A percentile compares a stretch with the other conserved stretches of the same genome.
phyloP scores from a whole-genome alignment of 2,797 vertebrate genomes.

The Yasuhikotakia modesta region DNA sequence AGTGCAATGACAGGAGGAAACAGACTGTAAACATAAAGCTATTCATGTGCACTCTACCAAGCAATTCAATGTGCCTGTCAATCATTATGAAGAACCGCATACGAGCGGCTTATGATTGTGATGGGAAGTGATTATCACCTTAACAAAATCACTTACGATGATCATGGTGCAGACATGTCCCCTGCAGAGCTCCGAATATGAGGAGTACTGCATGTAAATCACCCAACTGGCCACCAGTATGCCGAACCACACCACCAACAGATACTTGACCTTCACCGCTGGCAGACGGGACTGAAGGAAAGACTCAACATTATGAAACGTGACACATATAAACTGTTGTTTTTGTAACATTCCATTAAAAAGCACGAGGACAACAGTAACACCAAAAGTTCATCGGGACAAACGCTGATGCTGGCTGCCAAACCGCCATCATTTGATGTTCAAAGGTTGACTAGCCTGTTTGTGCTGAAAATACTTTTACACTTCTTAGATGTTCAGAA shows the following conservation, averaged over 20 bases:
- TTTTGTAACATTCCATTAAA: neutral
- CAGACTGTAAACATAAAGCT: too few species aligned
- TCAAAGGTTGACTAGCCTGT: neutral
- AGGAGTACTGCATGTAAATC: conserved; percentile 91
- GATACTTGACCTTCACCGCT: conserved; percentile 91
- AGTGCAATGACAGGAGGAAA: too few species aligned
- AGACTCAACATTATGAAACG: neutral
- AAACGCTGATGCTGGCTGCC: neutral
- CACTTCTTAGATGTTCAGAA: too few species aligned
- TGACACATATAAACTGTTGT: neutral
- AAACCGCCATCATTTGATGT: neutral
- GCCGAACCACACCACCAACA: conserved; percentile 91
- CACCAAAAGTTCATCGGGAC: neutral
- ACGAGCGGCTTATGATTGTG: neutral
- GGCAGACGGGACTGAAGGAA: conserved; percentile 86
- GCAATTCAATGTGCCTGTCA: too few species aligned
- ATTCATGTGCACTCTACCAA: too few species aligned
- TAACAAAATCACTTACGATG: conserved; percentile 91
- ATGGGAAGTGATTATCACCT: too few species aligned
- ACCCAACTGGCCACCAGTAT: conserved; percentile 93
- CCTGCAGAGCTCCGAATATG: conserved; percentile 91
- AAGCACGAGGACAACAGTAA: neutral
- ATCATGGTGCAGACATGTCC: conserved; percentile 90
- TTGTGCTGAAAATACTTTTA: too few species aligned
- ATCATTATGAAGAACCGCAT: too few species aligned